Evolutionary conservation across 2,113 vertebrate genomes (phyloP), one percentile per base, ranked within the genome.

Genomic region (Catagonus wagneri): DNA sequence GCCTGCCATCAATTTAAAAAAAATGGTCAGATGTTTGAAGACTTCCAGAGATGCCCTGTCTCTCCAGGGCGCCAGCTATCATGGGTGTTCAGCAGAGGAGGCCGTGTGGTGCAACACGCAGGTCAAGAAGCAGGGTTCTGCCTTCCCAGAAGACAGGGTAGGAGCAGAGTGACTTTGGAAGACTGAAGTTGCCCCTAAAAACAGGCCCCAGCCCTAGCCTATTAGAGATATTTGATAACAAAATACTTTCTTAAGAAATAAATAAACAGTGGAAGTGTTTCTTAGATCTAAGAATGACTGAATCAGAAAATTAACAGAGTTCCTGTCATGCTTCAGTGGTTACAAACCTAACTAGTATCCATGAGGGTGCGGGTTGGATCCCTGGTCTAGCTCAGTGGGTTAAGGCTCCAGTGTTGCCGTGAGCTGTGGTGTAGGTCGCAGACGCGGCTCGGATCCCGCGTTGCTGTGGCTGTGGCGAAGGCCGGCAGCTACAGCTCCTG

Each of bases 41-140:
- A 29, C 16, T 9, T 75, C 11, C 11, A 36, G 3, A 0, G 19
- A 32, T 0, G 0, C 7, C 36, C 29, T 27, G 6, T 25, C 34
- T 52, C 20, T 27, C 16, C 20, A 17, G 0, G 3, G 78, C 65
- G 17, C 22, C 20, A 17, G 74, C 44, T 1, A 2, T 3, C 8
- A 1, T 9, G 29, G 20, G 1, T 4, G 0, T 7, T 29, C 65
- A 66, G 61, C 32, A 61, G 22, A 79, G 12, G 13, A 19, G 5
- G 14, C 22, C 7, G 6, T 29, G 66, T 60, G 72, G 32, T 25
- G 44, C 7, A 63, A 34, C 0, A 32, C 3, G 0, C 69, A 11
- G 19, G 19, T 12, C 36, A 75, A 80, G 50, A 84, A 22, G 36
- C 58, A 60, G 39, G 4, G 23, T 22, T 19, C 23, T 3, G 3